phyloP scores from a whole-genome alignment of 1,140 invertebrate species.

The Gonatopus flavifemur region DNA sequence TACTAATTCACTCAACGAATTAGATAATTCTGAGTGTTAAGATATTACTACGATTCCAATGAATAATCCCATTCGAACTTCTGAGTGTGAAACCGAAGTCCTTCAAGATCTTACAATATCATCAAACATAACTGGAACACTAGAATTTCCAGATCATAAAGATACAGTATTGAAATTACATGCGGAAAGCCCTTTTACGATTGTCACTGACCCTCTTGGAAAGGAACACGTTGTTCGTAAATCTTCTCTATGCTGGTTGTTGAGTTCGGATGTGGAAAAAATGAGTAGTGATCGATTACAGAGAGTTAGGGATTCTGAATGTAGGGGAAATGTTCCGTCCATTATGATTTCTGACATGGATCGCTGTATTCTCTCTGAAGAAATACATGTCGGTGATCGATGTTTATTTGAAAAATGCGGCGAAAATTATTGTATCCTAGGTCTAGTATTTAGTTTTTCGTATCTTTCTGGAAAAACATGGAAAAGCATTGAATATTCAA shows the following conservation, averaged over 20 bases:
- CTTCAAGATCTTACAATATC: slow-evolving; percentile 4
- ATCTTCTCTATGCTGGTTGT: slow-evolving; percentile 8
- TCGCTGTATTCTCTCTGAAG: background rate
- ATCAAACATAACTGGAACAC: slow-evolving; percentile 4
- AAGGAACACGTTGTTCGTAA: slow-evolving; percentile 5
- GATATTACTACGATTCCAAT: background rate
- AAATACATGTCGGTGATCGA: too few relatives aligned
- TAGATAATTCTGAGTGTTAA: too few relatives aligned
- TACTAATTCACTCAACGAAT: too few relatives aligned
- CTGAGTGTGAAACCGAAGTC: slow-evolving; percentile 1
- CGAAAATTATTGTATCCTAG: too few relatives aligned
- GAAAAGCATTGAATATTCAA: too few relatives aligned
- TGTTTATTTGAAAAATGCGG: too few relatives aligned
- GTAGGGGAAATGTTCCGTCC: background rate
- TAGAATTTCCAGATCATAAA: slow-evolving; percentile 8
- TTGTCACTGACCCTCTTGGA: background rate
- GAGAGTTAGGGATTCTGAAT: slow-evolving; percentile 4
- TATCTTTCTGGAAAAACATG: too few relatives aligned
- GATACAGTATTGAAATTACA: background rate
- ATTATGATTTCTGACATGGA: background rate
- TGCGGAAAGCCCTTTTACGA: background rate
- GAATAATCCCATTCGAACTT: background rate
- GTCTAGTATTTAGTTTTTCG: too few relatives aligned
- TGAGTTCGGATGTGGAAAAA: background rate
- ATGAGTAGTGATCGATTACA: slow-evolving; percentile 7